These are phyloP conservation scores for Argya squamiceps DNA, from an alignment of 2,797 vertebrate genomes.

Conservation along the genomic window DNA sequence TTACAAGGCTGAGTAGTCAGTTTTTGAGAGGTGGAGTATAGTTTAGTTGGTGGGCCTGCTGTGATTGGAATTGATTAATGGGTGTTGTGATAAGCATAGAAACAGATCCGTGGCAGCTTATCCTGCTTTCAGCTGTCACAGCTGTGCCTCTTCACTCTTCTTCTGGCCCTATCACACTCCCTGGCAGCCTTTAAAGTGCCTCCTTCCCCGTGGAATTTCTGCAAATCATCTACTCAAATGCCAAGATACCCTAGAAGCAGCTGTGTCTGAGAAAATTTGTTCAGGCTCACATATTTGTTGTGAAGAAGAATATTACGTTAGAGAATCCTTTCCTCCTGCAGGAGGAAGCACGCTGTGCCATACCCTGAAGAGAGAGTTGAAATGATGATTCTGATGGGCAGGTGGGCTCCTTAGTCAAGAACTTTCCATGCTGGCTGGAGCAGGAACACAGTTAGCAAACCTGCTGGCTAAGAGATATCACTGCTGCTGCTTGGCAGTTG, in stretches of 20 bases:
- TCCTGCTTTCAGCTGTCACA: slow-evolving; percentile 75
- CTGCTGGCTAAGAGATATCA: not conserved
- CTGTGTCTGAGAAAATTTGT: slow-evolving; percentile 55
- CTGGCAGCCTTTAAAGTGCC: slow-evolving; percentile 60
- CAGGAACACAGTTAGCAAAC: not conserved
- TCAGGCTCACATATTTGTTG: slow-evolving; percentile 10
- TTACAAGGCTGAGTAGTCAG: slow-evolving; percentile 56
- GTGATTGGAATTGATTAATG: slow-evolving; percentile 74
- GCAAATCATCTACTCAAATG: slow-evolving; percentile 67
- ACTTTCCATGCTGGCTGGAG: not conserved
- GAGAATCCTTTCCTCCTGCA: not conserved
- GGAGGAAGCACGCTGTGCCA: not conserved
- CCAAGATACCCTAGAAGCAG: slow-evolving; percentile 66
- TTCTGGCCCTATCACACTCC: slow-evolving; percentile 44
- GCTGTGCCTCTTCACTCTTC: slow-evolving; percentile 72
- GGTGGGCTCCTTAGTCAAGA: not conserved
- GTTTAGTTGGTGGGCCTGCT: slow-evolving; percentile 61
- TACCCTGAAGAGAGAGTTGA: not conserved
- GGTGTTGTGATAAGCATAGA: slow-evolving; percentile 70
- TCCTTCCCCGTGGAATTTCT: slow-evolving; percentile 73
- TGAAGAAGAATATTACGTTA: slow-evolving; percentile 14
- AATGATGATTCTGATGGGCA: not conserved
- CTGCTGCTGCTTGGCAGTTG: not conserved
- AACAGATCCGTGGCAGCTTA: slow-evolving; percentile 67
- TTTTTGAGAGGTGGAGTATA: slow-evolving; percentile 52